Evolutionary conservation across 2,797 vertebrate genomes (phyloP), one percentile per base, ranked within the genome.

Genomic region (Echiichthys vipera): DNA sequence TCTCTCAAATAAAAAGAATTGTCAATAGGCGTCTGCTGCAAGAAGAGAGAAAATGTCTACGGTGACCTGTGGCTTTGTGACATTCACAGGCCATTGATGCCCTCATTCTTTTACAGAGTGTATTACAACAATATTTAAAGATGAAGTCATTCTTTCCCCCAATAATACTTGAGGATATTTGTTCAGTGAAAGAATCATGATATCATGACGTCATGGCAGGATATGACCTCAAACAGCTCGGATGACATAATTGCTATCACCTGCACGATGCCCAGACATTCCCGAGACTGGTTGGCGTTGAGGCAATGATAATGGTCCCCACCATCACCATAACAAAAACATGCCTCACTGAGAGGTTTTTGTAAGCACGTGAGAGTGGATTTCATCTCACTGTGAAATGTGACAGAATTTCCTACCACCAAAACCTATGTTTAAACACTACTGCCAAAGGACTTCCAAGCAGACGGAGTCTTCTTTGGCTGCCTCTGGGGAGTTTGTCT

Each of bases 171-270:
- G 47, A 75, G 74, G 42, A 70, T 80, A 80, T 81, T 89, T 87
- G 77, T 51, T 79, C 71, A 78, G 78, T n/a, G 37, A 73, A 77
- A 42, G 56, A 51, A 84, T 85, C 32, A 43, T 46, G 56, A 81
- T 67, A 74, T 87, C 71, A 75, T 82, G 80, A 84, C 57, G 59
- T 88, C 80, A 84, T 32, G n/a, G 17, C 64, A 86, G 88, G 77
- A 89, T 81, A 65, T 85, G 82, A 88, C 78, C 85, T 89, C 77
- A 82, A 69, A 55, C 47, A 1, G 79, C 81, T 88, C 82, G 59
- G 50, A 84, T 91, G 71, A 83, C 88, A 89, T 91, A 89, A 89
- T 82, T 86, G 51, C 68, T 89, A 74, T 91, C 89, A 89, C 88
- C 86, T 91, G 85, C 45, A 42, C 1, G 30, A 67, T 74, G 72